Base-by-base conservation (phyloP, 2,113 vertebrate species). In the Acrocephalus arundinaceus region DNA sequence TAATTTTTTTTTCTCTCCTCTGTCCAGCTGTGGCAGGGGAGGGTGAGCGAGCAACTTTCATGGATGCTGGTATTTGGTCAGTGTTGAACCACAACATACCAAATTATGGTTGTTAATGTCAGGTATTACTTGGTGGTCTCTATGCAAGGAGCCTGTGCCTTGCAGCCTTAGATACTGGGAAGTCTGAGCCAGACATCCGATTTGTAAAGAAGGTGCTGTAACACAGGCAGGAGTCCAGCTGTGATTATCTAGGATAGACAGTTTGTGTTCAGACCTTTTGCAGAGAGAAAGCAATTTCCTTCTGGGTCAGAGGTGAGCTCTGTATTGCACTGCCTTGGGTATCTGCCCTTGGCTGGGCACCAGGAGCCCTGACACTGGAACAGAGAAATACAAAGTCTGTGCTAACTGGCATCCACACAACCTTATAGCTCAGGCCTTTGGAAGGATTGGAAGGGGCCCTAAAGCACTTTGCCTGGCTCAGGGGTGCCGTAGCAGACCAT, bases 41-140 rank as follows among this genome's bases (percentile, higher is more conserved):
- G 17, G 13, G 8, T 39, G 33, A 48, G 16, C 0, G 1, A 33
- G 52, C 6, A 48, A 27, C 17, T 39, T 39, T 33, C 15, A 4
- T 33, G 43, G 30, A 13, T 39, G 17, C 22, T 48, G 22, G 13
- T 8, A 48, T 48, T 48, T 58, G 17, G 17, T 22, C 51, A 80
- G 22, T 33, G 28, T 17, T 48, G 28, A 68, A 33, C 63, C 27
- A 37, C 0, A 0, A 13, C 8, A 10, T 25, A 57, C 11, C 1
- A 57, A 72, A 76, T 13, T 45, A 31, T 5, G 33, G 20, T 8
- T 37, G 15, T 23, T 83, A 76, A 28, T n/a, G 11, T 72, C 24
- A 48, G 6, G 9, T 37, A 10, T 51, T 63, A 35, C 6, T 61
- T 65, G 25, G 31, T 63, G 21, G 8, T 55, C 13, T 63, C 19